Evolutionary conservation across 2,797 vertebrate genomes (phyloP), one percentile per base, ranked within the genome.

Genomic region (Oophaga sylvatica): DNA sequence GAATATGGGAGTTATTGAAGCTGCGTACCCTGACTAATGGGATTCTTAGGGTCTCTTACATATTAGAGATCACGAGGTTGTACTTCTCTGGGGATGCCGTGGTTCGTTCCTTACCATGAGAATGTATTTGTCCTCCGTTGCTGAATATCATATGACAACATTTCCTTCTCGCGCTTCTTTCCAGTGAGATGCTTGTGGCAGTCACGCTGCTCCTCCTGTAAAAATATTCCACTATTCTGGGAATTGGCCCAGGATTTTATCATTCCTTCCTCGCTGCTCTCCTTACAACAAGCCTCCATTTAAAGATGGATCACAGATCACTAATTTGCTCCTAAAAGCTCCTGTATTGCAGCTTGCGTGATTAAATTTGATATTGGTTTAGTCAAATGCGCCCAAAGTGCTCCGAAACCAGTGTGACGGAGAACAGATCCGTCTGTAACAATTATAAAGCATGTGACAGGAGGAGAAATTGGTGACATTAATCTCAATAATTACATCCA

Each of bases 401-500:
- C 73, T 35, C n/a, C 59, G 53, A 70, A 76, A 35, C 48, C 60
- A 70, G 63, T 71, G 29, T 80, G 70, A 53, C 67, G 63, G 19
- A 45, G 81, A 70, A 60, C 80, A 76, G 78, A 88, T 85, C 57
- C n/a, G 78, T 48, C 77, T 73, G n/a, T 71, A 75, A 71, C 81
- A 84, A 84, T 88, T 88, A 84, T 75, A 84, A 80, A 88, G n/a
- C 73, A 20, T 31, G 22, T 88, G 81, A 67, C 81, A 80, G 19
- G 56, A 77, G 57, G 35, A 85, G 70, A 65, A 80, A 88, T 88
- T 76, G 83, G 67, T 81, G 83, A 85, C 77, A 80, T 80, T 88
- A 85, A 84, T 81, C 79, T 85, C 65, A 67, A 60, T 85, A 80
- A 85, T 88, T 84, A 80, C 83, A 70, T 85, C 82, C 83, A 80